phyloP scores from a whole-genome alignment of 2,113 vertebrate species.

The Daubentonia madagascariensis region DNA sequence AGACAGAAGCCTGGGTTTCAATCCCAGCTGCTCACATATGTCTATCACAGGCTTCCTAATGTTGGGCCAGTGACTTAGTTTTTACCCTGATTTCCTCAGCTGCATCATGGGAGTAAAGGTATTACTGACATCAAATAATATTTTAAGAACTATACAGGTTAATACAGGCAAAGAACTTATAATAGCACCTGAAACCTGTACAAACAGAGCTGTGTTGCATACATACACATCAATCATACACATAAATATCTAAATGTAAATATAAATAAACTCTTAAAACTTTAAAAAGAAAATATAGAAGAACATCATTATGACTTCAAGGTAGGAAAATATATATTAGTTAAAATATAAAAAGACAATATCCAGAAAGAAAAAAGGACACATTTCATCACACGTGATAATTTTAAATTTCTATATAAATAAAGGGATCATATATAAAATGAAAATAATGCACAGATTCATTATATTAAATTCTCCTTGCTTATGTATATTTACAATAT shows the following conservation, averaged over 20 bases:
- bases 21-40: accelerated
- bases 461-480: neutral
- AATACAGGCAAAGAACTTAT: neutral
- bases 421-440: neutral
- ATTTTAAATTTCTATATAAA: neutral
- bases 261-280: neutral
- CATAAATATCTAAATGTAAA: neutral
- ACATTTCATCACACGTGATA: neutral
- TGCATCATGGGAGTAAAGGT: neutral
- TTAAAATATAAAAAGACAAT: neutral
- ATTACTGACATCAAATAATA: neutral
- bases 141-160: neutral
- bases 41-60: neutral
- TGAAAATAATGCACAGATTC: neutral
- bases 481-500: neutral
- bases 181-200: neutral
- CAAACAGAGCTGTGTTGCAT: neutral
- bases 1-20: neutral
- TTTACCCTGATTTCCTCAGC: neutral
- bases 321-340: neutral
- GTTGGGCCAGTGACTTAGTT: neutral
- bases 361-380: neutral
- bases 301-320: neutral
- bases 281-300: neutral
- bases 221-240: neutral